phyloP scores from a whole-genome alignment of 2,888 invertebrate genomes.

The Ethmia dodecea region DNA sequence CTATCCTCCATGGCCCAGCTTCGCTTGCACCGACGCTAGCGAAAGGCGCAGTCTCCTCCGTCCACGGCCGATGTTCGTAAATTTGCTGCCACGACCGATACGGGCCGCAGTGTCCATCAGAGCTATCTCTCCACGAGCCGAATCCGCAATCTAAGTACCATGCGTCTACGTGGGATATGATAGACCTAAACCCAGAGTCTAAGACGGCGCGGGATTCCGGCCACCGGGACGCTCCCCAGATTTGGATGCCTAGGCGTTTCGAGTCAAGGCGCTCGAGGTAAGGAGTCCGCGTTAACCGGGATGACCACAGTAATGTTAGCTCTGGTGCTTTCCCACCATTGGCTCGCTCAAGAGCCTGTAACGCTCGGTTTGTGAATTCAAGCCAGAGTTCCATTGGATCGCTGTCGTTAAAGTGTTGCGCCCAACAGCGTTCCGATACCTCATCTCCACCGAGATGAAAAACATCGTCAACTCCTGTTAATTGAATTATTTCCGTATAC shows the following conservation, averaged over 20 bases:
- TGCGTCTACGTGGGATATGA: conserved; percentile 91
- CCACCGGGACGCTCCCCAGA: conserved; percentile 91
- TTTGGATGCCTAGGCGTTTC: conserved; percentile 62
- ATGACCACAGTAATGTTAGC: conserved; percentile 85
- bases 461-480: conserved; percentile 86
- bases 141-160: conserved; percentile 94
- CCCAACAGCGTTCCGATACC: conserved; percentile 90
- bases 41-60: conserved; percentile 41
- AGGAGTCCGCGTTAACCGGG: conserved; percentile 84
- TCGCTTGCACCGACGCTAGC: conserved; percentile 41
- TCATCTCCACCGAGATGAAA: conserved; percentile 92
- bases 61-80: conserved; percentile 90
- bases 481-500: conserved; percentile 84
- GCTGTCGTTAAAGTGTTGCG: conserved; percentile 83
- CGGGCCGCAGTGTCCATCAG: conserved; percentile 91
- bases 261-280: conserved; percentile 79
- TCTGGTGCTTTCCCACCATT: conserved; percentile 77
- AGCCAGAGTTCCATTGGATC: conserved; percentile 89
- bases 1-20: conserved; percentile 63
- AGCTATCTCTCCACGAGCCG: conserved; percentile 89
- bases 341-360: conserved; percentile 79
- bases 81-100: conserved; percentile 93
- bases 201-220: conserved; percentile 86
- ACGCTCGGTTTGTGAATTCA: conserved; percentile 83
- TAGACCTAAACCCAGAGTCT: conserved; percentile 85